Percentiles rank a stretch among this genome's conserved stretches.
Evolutionary conservation across 1,140 invertebrate species (phyloP).

Genomic region (Hypsibius dujardini): DNA sequence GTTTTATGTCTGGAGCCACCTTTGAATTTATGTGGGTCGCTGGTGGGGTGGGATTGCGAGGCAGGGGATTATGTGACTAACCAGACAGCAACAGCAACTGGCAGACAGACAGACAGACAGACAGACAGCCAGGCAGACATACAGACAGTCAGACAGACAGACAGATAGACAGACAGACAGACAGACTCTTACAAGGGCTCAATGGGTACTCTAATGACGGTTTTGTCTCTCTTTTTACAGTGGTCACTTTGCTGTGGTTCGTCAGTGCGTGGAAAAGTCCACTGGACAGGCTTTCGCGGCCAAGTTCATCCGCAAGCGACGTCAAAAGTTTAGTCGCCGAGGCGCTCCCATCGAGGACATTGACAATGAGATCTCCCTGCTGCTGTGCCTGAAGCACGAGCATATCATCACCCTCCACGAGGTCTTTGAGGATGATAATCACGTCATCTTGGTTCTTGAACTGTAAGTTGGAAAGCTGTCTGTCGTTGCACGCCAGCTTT

Average conservation of each 20-base stretch:
- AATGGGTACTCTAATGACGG: conserved; percentile 20
- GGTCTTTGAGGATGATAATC: conserved; percentile 36
- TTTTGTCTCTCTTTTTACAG: conserved; percentile 29
- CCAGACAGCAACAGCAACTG: too few relatives aligned
- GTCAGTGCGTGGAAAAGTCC: conserved; percentile 31
- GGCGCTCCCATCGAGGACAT: conserved; percentile 39
- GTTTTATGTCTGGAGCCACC: too few relatives aligned
- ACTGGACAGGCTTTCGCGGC: conserved; percentile 37
- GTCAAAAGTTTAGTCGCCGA: conserved; percentile 31
- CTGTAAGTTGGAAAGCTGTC: conserved; percentile 34
- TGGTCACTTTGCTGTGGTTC: conserved; percentile 42
- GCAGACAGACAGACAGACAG: too few relatives aligned
- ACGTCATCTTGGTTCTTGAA: conserved; percentile 41
- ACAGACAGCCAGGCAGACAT: too few relatives aligned
- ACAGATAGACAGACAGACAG: too few relatives aligned
- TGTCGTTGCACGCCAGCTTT: neutral
- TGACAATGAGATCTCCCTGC: conserved; percentile 38
- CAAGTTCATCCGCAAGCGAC: conserved; percentile 40
- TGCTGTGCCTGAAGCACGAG: conserved; percentile 37
- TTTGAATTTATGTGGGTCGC: too few relatives aligned
- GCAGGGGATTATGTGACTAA: too few relatives aligned
- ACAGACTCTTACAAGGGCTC: conserved; percentile 19
- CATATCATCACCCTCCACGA: conserved; percentile 41
- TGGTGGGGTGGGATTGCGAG: too few relatives aligned
- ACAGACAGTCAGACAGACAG: too few relatives aligned